phyloP scores from a whole-genome alignment of 2,888 invertebrate species.

The Anodontia alba region DNA sequence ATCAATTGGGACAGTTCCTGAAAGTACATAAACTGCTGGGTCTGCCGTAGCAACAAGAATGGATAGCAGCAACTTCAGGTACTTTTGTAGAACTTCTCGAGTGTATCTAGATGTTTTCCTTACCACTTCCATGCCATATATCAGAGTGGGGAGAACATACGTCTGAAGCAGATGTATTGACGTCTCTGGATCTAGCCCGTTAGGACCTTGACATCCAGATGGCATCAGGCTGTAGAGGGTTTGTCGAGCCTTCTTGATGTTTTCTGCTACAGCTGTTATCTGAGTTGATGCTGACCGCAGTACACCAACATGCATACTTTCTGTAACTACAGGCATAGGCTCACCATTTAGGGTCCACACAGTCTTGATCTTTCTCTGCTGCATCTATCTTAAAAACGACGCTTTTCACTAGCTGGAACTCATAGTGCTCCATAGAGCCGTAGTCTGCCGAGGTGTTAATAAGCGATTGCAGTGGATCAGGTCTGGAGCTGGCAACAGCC shows the following conservation, averaged over 20 bases:
- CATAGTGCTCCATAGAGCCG: background rate
- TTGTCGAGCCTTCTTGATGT: too few species aligned
- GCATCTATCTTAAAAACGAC: background rate
- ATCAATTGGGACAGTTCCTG: too few species aligned
- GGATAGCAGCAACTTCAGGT: too few species aligned
- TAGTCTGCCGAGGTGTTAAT: background rate
- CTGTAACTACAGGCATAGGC: background rate
- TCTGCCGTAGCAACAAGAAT: too few species aligned
- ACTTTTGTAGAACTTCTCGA: too few species aligned
- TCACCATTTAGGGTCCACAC: background rate
- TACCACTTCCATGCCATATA: too few species aligned
- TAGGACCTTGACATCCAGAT: background rate
- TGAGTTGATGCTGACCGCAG: conserved; percentile 5
- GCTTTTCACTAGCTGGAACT: conserved; percentile 3
- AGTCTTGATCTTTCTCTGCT: background rate
- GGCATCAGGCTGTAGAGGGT: background rate
- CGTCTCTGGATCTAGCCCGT: too few species aligned
- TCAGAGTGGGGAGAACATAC: too few species aligned
- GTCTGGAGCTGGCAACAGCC: background rate
- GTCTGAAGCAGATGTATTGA: too few species aligned
- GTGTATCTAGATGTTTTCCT: background rate
- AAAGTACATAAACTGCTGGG: too few species aligned
- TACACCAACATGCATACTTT: background rate
- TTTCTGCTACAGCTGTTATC: conserved; percentile 10
- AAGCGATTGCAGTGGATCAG: background rate